phyloP scores from a whole-genome alignment of 2,797 vertebrate species.

The Neosalanx taihuensis region DNA sequence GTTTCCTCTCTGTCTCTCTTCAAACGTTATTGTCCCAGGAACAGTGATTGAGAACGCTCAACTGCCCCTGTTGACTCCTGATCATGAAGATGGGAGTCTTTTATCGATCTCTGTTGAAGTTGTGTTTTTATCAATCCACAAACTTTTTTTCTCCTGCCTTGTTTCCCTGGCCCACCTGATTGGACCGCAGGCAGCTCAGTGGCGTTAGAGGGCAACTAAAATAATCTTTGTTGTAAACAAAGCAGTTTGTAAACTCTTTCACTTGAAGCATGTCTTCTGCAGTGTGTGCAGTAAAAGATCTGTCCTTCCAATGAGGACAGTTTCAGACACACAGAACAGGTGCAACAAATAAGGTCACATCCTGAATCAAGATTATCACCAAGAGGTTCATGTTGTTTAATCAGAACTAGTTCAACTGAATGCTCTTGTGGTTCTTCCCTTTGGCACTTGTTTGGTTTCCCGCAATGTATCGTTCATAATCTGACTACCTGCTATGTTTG shows the following conservation, averaged over 20 bases:
- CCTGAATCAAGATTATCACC: neutral
- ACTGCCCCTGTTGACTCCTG: slow-evolving; percentile 27
- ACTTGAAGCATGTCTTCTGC: slow-evolving; percentile 39
- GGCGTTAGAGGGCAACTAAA: slow-evolving; percentile 29
- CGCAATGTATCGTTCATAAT: too few relatives aligned
- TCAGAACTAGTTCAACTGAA: too few relatives aligned
- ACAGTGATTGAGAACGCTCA: slow-evolving; percentile 8
- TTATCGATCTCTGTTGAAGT: slow-evolving; percentile 13
- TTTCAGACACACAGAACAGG: slow-evolving; percentile 48
- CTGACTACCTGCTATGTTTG: too few relatives aligned
- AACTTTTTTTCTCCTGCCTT: slow-evolving; percentile 44
- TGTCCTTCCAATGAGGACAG: slow-evolving; percentile 41
- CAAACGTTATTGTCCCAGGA: too few relatives aligned
- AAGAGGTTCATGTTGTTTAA: neutral
- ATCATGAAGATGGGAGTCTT: slow-evolving; percentile 36
- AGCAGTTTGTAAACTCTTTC: slow-evolving; percentile 43
- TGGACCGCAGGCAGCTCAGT: slow-evolving; percentile 58
- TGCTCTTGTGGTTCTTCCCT: too few relatives aligned
- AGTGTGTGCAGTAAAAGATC: slow-evolving; percentile 57
- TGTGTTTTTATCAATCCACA: slow-evolving; percentile 40
- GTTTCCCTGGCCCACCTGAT: neutral
- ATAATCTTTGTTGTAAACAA: slow-evolving; percentile 37
- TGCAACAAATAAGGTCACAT: slow-evolving; percentile 44
- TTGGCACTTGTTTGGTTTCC: too few relatives aligned
- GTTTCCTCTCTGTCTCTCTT: neutral